phyloP scores from a whole-genome alignment of 2,888 invertebrate genomes.

The Drosophila prolongata region DNA sequence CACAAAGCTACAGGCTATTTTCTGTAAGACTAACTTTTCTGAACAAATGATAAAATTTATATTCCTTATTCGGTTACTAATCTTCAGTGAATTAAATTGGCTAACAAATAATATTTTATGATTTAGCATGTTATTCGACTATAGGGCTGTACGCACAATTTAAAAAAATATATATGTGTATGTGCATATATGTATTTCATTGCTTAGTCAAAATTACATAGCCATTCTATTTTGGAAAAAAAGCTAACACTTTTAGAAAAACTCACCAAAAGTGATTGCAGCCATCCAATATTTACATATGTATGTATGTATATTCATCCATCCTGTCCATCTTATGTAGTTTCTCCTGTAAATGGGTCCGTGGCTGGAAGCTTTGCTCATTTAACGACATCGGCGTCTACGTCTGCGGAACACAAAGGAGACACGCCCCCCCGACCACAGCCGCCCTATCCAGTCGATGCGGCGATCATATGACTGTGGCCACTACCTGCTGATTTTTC shows the following conservation, averaged over 20 bases:
- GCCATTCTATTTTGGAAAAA: no score
- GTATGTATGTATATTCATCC: rapidly evolving
- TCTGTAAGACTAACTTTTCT: neutral
- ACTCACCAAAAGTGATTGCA: neutral
- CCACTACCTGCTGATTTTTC: constrained; percentile 72
- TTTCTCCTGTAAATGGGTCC: constrained; percentile 22
- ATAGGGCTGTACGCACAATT: no score
- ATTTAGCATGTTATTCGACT: no score
- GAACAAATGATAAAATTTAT: no score
- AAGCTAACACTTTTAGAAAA: no score
- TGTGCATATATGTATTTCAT: no score
- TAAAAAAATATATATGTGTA: no score
- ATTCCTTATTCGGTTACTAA: no score
- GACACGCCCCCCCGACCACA: constrained; percentile 56
- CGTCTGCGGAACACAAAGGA: constrained; percentile 78
- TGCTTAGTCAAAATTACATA: no score
- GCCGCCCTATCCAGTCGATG: constrained; percentile 50
- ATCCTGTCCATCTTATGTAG: neutral
- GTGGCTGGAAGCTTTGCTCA: constrained; percentile 52
- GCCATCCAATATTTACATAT: no score
- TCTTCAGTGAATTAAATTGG: no score
- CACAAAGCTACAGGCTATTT: constrained; percentile 2
- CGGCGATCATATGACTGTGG: constrained; percentile 70
- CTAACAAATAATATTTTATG: no score
- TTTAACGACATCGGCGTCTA: constrained; percentile 79